Conservation (phyloP, 2,113 vertebrate species). For the Hemicordylus capensis region DNA sequence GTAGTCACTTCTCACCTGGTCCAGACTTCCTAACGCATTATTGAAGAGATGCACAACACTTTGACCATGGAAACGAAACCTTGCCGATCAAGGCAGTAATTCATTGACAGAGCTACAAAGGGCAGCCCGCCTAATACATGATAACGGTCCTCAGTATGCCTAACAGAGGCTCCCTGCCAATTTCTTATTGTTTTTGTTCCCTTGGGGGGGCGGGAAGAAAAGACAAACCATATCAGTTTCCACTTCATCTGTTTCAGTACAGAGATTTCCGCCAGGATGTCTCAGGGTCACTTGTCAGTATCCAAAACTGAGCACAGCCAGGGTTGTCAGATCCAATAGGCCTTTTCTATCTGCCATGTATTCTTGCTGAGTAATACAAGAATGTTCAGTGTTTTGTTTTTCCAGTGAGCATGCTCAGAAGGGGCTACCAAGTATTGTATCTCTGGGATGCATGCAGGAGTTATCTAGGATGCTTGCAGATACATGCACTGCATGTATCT, state of each 20-base stretch:
- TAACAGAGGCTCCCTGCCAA: background rate
- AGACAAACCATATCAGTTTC: background rate
- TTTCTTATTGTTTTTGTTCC: background rate
- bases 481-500: too few relatives aligned
- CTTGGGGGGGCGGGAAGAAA: background rate
- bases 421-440: background rate
- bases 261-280: background rate
- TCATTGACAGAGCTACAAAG: background rate
- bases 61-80: background rate
- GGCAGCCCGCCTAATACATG: background rate
- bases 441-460: background rate
- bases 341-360: background rate
- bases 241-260: background rate
- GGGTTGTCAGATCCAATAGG: background rate
- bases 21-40: background rate
- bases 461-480: too few relatives aligned
- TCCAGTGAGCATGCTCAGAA: background rate
- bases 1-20: background rate
- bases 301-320: background rate
- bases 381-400: background rate
- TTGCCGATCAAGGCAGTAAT: background rate
- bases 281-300: background rate
- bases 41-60: background rate
- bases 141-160: background rate
- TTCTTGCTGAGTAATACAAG: background rate